Conservation (phyloP, 2,113 vertebrate species). For the Pelobates fuscus region DNA sequence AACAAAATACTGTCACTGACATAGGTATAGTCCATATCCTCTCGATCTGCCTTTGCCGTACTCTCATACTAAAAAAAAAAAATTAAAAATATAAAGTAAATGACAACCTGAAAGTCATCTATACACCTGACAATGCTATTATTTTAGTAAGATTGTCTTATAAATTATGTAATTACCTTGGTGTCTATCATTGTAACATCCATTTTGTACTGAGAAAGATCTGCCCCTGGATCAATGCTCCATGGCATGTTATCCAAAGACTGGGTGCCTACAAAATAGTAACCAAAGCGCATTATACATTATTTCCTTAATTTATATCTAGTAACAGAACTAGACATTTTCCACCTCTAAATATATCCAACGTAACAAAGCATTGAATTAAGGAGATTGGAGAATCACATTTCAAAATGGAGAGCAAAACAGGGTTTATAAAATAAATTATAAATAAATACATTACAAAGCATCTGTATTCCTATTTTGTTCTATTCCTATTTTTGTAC, state of each 20-base stretch:
- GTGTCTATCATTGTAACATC: constrained; percentile 68
- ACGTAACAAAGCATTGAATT: too few relatives aligned
- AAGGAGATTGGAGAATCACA: too few relatives aligned
- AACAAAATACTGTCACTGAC: constrained; percentile 85
- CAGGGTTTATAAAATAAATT: too few relatives aligned
- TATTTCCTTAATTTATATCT: too few relatives aligned
- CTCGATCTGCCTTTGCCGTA: constrained; percentile 63
- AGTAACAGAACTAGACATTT: too few relatives aligned
- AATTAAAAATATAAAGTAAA: not conserved
- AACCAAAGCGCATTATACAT: too few relatives aligned
- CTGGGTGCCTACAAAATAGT: constrained; percentile 53
- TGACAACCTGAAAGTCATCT: not conserved
- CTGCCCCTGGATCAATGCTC: constrained; percentile 87
- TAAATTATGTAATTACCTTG: constrained; percentile 65
- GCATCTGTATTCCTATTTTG: too few relatives aligned
- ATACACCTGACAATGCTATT: too few relatives aligned
- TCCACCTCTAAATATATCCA: too few relatives aligned
- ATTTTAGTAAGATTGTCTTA: constrained; percentile 6
- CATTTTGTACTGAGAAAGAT: constrained; percentile 80
- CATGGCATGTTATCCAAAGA: constrained; percentile 78
- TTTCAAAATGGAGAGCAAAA: too few relatives aligned
- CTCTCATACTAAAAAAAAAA: constrained; percentile 57
- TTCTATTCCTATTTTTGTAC: too few relatives aligned
- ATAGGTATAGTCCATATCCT: constrained; percentile 84
- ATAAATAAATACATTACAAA: too few relatives aligned